These are phyloP conservation scores for Zaprionus lachaisei DNA, from an alignment of 1,140 invertebrate genomes.

Conservation along the genomic window DNA sequence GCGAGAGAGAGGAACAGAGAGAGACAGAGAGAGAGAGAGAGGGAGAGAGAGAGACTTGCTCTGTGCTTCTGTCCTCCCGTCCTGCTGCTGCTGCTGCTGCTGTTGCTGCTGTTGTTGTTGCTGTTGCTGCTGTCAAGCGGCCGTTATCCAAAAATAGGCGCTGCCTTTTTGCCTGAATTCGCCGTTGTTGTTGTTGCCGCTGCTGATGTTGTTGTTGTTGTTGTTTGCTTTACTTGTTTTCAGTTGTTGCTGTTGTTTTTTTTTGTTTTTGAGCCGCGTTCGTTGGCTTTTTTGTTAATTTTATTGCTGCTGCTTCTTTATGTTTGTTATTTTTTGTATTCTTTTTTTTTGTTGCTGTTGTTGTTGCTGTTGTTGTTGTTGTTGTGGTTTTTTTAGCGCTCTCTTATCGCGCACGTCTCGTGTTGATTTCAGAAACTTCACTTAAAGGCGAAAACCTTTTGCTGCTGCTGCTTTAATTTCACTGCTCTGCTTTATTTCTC, in stretches of 20 bases:
- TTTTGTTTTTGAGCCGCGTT: slow-evolving; percentile 38
- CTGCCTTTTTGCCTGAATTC: slow-evolving; percentile 48
- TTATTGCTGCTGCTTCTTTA: slow-evolving; percentile 21
- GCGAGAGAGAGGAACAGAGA: background rate
- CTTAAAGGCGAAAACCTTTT: slow-evolving; percentile 58
- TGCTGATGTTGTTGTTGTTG: slow-evolving; percentile 6
- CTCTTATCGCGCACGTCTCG: slow-evolving; percentile 13
- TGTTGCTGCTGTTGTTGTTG: slow-evolving; percentile 7
- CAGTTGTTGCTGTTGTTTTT: slow-evolving; percentile 19
- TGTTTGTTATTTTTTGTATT: background rate
- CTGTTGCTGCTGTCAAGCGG: slow-evolving; percentile 27
- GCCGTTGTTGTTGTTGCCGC: background rate
- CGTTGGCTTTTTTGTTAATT: slow-evolving; percentile 54
- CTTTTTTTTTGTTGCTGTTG: slow-evolving; percentile 7
- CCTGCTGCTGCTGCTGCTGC: slow-evolving; percentile 38
- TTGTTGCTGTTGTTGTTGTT: slow-evolving; percentile 21
- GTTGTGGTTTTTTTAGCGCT: slow-evolving; percentile 9
- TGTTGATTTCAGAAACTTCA: slow-evolving; percentile 73
- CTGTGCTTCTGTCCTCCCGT: slow-evolving; percentile 9
- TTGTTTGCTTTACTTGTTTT: slow-evolving; percentile 22
- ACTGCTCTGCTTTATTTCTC: slow-evolving; percentile 67
- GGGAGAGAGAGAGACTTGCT: background rate
- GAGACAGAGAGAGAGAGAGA: background rate
- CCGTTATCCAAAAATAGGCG: slow-evolving; percentile 75
- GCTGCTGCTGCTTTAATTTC: slow-evolving; percentile 63